These are phyloP conservation scores for Bombus difficillimus DNA, from an alignment of 1,140 invertebrate species.

Conservation along the genomic window DNA sequence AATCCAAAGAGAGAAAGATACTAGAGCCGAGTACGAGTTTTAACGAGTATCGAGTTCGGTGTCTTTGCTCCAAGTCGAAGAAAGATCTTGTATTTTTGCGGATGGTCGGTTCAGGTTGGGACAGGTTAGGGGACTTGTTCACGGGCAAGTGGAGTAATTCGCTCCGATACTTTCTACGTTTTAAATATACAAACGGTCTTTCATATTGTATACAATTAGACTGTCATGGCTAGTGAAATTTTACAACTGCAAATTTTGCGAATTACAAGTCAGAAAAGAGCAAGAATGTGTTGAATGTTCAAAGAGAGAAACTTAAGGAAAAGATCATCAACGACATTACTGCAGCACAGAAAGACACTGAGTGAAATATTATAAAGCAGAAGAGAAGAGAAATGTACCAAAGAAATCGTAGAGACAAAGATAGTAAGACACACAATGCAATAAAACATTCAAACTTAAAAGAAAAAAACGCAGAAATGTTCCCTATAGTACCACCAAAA, in stretches of 20 bases:
- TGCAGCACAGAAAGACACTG: background rate
- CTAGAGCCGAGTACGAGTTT: background rate
- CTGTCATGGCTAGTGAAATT: too few relatives aligned
- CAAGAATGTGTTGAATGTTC: too few relatives aligned
- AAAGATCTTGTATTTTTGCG: background rate
- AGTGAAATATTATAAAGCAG: background rate
- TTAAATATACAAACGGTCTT: too few relatives aligned
- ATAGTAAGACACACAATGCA: background rate
- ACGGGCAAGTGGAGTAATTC: too few relatives aligned
- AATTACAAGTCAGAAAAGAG: too few relatives aligned
- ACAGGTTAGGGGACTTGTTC: too few relatives aligned
- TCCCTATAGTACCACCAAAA: background rate
- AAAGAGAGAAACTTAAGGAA: too few relatives aligned
- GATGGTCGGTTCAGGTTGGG: background rate
- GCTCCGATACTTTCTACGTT: too few relatives aligned
- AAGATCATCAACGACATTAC: background rate
- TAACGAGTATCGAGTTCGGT: background rate
- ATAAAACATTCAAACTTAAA: background rate
- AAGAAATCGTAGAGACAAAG: background rate
- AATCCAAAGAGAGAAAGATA: background rate
- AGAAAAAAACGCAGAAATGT: background rate
- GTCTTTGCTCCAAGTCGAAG: background rate
- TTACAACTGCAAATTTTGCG: too few relatives aligned
- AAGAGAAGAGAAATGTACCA: background rate
- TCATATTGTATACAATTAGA: too few relatives aligned